These are phyloP conservation scores for Drosophila stalkeri DNA, from an alignment of 2,888 invertebrate species.

Conservation along the genomic window DNA sequence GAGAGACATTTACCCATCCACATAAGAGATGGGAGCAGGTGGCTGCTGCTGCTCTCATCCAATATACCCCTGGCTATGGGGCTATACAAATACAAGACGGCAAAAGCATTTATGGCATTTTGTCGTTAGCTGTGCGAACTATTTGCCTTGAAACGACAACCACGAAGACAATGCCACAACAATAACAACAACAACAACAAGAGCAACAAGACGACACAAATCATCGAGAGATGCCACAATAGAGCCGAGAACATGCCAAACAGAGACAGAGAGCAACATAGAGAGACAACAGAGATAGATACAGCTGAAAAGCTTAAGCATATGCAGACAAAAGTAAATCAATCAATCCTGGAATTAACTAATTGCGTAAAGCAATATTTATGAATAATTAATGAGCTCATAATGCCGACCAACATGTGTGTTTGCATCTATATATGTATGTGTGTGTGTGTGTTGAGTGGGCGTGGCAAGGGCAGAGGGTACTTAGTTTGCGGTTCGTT, in stretches of 20 bases:
- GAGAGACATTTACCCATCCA: background rate
- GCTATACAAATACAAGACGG: slow-evolving; percentile 55
- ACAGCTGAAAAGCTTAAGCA: slow-evolving; percentile 33
- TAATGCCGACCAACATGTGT: slow-evolving; percentile 49
- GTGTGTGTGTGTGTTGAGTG: slow-evolving; percentile 12
- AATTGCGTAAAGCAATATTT: slow-evolving; percentile 82
- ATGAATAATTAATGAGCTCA: slow-evolving; percentile 83
- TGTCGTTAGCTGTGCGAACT: slow-evolving; percentile 67
- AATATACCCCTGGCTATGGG: slow-evolving; percentile 2
- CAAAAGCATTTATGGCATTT: slow-evolving; percentile 70
- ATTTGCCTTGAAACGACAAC: slow-evolving; percentile 66
- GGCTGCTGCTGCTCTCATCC: slow-evolving; percentile 4
- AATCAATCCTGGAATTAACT: slow-evolving; percentile 80
- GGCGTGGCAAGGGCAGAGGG: slow-evolving; percentile 13
- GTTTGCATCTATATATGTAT: background rate
- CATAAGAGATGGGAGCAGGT: slow-evolving; percentile 15
- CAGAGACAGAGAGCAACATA: slow-evolving; percentile 11
- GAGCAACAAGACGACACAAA: slow-evolving; percentile 48
- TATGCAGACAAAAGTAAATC: slow-evolving; percentile 71
- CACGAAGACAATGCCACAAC: slow-evolving; percentile 56
- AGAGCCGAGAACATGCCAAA: slow-evolving; percentile 27
- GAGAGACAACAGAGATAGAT: background rate
- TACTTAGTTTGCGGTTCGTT: slow-evolving; percentile 49
- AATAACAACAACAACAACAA: slow-evolving; percentile 25
- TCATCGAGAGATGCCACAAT: slow-evolving; percentile 57